Evolutionary conservation across 1,140 invertebrate genomes (phyloP).

Genomic region (Drosophila ananassae): DNA sequence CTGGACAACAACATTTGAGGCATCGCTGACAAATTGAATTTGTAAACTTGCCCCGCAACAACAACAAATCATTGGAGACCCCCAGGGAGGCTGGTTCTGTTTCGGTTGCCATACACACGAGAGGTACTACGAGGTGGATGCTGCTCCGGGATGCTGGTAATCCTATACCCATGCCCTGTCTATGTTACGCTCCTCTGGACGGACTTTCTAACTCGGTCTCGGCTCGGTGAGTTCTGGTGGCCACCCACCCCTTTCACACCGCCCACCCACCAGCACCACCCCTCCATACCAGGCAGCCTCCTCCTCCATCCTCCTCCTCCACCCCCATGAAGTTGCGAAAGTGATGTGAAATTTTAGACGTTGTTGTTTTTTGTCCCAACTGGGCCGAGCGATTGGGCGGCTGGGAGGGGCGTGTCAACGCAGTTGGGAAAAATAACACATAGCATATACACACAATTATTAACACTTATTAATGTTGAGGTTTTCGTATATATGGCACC

Average conservation of each 20-base stretch:
- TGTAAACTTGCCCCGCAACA: constrained; percentile 70
- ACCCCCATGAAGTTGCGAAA: constrained; percentile 55
- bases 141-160: constrained; percentile 58
- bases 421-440: constrained; percentile 36
- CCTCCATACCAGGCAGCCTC: neutral
- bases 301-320: constrained; percentile 7
- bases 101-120: constrained; percentile 6
- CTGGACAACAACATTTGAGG: constrained; percentile 40
- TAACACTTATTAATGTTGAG: constrained; percentile 83
- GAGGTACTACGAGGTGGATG: neutral
- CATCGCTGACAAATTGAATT: constrained; percentile 80
- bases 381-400: constrained; percentile 19
- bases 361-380: constrained; percentile 17
- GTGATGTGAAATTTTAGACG: constrained; percentile 74
- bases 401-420: constrained; percentile 45
- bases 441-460: constrained; percentile 65
- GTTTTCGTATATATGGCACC: constrained; percentile 73
- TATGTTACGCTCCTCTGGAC: constrained; percentile 73
- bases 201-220: constrained; percentile 68
- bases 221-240: constrained; percentile 29
- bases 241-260: constrained; percentile 1
- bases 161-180: constrained; percentile 26
- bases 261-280: neutral
- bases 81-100: constrained; percentile 39
- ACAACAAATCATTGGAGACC: constrained; percentile 70